Conservation (phyloP, 2,888 invertebrate species). For the Eugnorisma glareosa region DNA sequence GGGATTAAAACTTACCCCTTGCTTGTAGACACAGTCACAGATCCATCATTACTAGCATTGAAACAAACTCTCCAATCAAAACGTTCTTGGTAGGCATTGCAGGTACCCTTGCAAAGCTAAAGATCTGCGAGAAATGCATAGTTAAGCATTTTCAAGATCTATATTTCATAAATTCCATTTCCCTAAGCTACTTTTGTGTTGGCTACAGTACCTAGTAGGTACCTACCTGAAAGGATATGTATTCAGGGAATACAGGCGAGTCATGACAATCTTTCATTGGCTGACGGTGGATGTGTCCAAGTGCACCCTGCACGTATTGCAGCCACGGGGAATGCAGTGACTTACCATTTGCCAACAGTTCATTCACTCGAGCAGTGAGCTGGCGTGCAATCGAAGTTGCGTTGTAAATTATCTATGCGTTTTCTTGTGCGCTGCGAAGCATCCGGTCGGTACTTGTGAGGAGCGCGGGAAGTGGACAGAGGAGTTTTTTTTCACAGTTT, state of each 20-base stretch:
- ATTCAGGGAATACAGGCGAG: background rate
- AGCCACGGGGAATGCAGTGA: conserved; percentile 23
- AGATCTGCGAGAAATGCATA: background rate
- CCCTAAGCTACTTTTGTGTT: background rate
- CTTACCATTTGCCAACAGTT: conserved; percentile 59
- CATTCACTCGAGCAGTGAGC: conserved; percentile 32
- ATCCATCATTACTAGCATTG: background rate
- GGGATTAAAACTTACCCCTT: background rate
- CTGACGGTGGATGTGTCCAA: background rate
- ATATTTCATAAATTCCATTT: background rate
- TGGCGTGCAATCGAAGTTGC: conserved; percentile 54
- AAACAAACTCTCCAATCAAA: background rate
- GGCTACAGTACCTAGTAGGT: background rate
- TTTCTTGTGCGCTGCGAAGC: conserved; percentile 49
- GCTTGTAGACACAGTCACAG: background rate
- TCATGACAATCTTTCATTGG: conserved; percentile 8
- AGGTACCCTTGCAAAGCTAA: background rate
- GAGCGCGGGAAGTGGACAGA: conserved; percentile 12
- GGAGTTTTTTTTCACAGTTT: background rate
- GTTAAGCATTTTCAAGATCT: background rate
- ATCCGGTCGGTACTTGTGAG: conserved; percentile 43
- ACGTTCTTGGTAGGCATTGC: background rate
- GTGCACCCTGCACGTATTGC: conserved; percentile 25
- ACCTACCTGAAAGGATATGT: background rate
- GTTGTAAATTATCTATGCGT: conserved; percentile 44